Evolutionary conservation across 2,797 vertebrate genomes (phyloP).

Genomic region (Sebastes kiyomatsui): DNA sequence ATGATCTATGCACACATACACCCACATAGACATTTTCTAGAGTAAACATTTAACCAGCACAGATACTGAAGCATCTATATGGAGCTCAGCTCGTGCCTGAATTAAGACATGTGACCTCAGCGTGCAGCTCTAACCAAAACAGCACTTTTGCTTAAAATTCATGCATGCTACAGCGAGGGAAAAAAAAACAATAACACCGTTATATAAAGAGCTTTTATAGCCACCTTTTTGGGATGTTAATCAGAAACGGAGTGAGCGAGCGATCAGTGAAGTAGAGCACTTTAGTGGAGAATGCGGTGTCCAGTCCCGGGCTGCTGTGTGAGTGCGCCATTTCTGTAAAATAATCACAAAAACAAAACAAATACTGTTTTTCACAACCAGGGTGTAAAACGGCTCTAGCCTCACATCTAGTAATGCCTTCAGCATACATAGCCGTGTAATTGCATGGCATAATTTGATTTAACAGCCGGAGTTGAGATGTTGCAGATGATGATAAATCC

Average conservation of each 20-base stretch:
- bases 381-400: conserved; percentile 19
- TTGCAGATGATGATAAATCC: conserved; percentile 52
- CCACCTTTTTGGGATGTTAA: conserved; percentile 98
- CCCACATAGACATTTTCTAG: conserved; percentile 19
- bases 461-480: conserved; percentile 37
- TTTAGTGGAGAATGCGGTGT: conserved; percentile 91
- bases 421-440: conserved; percentile 16
- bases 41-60: conserved; percentile 22
- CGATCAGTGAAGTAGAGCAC: conserved; percentile 99
- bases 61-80: conserved; percentile 1
- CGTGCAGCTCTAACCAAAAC: conserved; percentile 9
- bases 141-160: conserved; percentile 26
- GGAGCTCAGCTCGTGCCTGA: conserved; percentile 1
- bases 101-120: background rate
- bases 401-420: background rate
- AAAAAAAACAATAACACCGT: conserved; percentile 9
- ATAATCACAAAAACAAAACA: conserved; percentile 38
- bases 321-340: conserved; percentile 92
- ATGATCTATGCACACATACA: conserved; percentile 26
- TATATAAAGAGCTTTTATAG: conserved; percentile 16
- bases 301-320: conserved; percentile 92
- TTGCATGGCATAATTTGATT: conserved; percentile 47
- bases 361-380: conserved; percentile 30
- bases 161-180: background rate
- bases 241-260: conserved; percentile 97